Evolutionary conservation across 2,797 vertebrate species (phyloP).

Genomic region (Coccyzus lansbergi): DNA sequence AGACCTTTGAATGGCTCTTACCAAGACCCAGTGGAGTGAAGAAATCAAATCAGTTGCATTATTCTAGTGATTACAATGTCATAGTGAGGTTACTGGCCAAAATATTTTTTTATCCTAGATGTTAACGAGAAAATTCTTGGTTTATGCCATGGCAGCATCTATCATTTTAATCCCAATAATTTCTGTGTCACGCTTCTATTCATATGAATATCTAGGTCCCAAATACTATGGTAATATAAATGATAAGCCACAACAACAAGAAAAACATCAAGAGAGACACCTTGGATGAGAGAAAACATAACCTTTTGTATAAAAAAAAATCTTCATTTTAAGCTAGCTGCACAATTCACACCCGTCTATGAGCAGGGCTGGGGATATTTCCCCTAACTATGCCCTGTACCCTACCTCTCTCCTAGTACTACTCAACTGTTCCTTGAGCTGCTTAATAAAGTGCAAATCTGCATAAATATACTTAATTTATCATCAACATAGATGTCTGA

Average conservation of each 20-base stretch:
- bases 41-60: background rate
- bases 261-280: background rate
- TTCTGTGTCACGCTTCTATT: background rate
- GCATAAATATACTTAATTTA: background rate
- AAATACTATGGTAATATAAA: background rate
- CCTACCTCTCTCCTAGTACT: background rate
- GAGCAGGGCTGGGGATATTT: background rate
- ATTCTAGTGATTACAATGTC: background rate
- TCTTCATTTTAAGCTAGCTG: background rate
- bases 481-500: background rate
- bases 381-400: background rate
- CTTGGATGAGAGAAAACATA: background rate
- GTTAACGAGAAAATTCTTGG: background rate
- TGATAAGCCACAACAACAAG: background rate
- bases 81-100: background rate
- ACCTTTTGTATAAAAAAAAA: background rate
- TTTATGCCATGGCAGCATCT: background rate
- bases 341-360: background rate
- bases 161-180: background rate
- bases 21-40: background rate
- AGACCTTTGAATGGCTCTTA: background rate
- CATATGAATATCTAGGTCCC: background rate
- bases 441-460: background rate
- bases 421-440: background rate
- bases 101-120: background rate